phyloP scores from a whole-genome alignment of 2,797 vertebrate species.

The Neosalanx taihuensis region DNA sequence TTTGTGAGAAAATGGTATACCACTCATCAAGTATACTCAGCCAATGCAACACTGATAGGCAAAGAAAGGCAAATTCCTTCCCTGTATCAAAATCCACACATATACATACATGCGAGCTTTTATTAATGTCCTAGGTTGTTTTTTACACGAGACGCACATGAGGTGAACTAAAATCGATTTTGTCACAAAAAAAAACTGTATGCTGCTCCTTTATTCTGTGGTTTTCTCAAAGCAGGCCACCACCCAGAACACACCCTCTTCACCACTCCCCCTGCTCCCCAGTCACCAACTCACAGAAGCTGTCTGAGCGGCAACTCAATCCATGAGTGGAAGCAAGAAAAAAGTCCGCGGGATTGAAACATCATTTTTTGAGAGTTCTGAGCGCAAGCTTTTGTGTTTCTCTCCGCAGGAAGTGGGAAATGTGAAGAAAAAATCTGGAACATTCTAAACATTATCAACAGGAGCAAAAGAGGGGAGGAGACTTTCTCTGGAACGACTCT shows the following conservation, averaged over 20 bases:
- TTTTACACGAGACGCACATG: not conserved
- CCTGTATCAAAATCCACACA: not conserved
- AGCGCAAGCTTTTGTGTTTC: conserved; percentile 1
- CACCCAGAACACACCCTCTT: conserved; percentile 43
- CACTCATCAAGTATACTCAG: not conserved
- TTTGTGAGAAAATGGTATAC: not conserved
- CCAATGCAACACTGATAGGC: not conserved
- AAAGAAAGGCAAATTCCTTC: not conserved
- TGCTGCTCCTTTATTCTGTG: conserved; percentile 53
- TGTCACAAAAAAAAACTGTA: conserved; percentile 26
- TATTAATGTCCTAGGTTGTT: not conserved
- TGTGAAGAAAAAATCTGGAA: conserved; percentile 14
- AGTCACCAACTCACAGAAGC: conserved; percentile 21
- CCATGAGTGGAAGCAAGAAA: conserved; percentile 12
- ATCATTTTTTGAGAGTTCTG: conserved; percentile 28
- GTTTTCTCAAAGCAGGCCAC: conserved; percentile 34
- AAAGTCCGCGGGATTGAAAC: conserved; percentile 32
- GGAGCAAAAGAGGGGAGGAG: not conserved
- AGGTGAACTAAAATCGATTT: not conserved
- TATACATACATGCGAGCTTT: not conserved
- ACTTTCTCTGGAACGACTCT: not conserved
- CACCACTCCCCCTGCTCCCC: conserved; percentile 33
- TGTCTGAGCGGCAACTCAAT: conserved; percentile 33
- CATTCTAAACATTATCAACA: conserved; percentile 11
- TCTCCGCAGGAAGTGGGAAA: conserved; percentile 21